Evolutionary conservation across 2,797 vertebrate species (phyloP), one percentile per base, ranked within the genome.

Genomic region (Pagetopsis macropterus): DNA sequence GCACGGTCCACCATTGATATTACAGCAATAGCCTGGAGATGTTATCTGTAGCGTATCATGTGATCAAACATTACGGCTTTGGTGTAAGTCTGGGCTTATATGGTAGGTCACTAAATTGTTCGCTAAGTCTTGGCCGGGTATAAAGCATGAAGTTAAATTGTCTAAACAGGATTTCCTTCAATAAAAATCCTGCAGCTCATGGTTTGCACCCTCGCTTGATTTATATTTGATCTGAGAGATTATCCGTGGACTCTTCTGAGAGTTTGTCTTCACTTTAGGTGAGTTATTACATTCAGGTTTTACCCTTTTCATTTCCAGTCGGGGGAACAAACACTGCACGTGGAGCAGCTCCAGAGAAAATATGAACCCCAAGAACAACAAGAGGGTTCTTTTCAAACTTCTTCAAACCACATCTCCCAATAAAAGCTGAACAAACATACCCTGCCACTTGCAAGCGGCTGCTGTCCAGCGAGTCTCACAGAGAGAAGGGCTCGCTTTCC

Each of bases 381-480:
- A 92, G 90, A 76, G 89, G 78, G 87, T 90, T 91, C 90, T 92
- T 95, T 95, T 96, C 93, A 95, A 95, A 95, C 91, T 94, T 95
- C 90, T 92, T 93, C 92, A 91, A 92, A 91, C 93, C 94, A 90
- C 93, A 91, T 95, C 92, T 95, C 91, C 92, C 93, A 92, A 95
- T 94, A 93, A 95, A 96, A 96, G 95, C 96, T 95, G 95, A 94
- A 94, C 93, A 95, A 96, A 96, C 94, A 95, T 89, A 91, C 59
- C 80, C 84, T 84, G 91, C 94, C 91, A 93, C 91, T 93, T 88
- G 92, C 89, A 76, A 93, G 82, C 84, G 77, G 90, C 90, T 87
- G 89, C 89, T 91, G 93, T 93, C 92, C 93, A 87, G 85, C 70
- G 43, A 85, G 86, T 82, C 88, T 92, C 90, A 86, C 79, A 87